These are phyloP conservation scores for Strix aluco DNA, from an alignment of 2,113 vertebrate species.

Conservation along the genomic window DNA sequence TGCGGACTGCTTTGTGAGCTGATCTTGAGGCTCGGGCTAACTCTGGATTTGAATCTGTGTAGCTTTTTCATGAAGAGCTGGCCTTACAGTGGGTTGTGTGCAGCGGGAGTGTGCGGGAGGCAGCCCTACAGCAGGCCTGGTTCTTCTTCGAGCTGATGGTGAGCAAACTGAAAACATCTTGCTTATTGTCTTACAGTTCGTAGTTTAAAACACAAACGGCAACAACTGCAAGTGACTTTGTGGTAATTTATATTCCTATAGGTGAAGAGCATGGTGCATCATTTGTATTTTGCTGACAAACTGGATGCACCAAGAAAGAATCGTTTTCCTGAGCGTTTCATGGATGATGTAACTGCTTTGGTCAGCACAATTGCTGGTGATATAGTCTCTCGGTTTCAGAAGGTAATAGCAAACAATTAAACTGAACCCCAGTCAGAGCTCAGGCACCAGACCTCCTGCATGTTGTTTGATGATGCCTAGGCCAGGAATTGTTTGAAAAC, in stretches of 20 bases:
- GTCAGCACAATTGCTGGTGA: constrained; percentile 96
- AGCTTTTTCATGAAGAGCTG: constrained; percentile 98
- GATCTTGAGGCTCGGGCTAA: not conserved
- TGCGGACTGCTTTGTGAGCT: constrained; percentile 3
- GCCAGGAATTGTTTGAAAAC: not conserved
- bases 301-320: constrained; percentile 91
- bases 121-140: constrained; percentile 96
- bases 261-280: constrained; percentile 99
- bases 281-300: constrained; percentile 95
- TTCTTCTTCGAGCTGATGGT: constrained; percentile 99
- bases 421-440: not conserved
- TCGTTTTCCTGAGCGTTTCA: constrained; percentile 97
- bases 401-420: constrained; percentile 78
- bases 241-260: constrained; percentile 60
- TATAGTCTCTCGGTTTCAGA: constrained; percentile 95
- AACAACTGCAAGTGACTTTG: not conserved
- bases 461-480: not conserved
- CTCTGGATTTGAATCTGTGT: constrained; percentile 60
- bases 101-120: constrained; percentile 95
- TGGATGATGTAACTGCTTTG: constrained; percentile 95
- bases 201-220: not conserved
- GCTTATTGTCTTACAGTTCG: not conserved
- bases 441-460: not conserved
- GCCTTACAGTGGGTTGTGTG: constrained; percentile 98
- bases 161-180: constrained; percentile 60